Base-by-base conservation (phyloP, 2,888 invertebrate species). In the Eustalomyia histrio region DNA sequence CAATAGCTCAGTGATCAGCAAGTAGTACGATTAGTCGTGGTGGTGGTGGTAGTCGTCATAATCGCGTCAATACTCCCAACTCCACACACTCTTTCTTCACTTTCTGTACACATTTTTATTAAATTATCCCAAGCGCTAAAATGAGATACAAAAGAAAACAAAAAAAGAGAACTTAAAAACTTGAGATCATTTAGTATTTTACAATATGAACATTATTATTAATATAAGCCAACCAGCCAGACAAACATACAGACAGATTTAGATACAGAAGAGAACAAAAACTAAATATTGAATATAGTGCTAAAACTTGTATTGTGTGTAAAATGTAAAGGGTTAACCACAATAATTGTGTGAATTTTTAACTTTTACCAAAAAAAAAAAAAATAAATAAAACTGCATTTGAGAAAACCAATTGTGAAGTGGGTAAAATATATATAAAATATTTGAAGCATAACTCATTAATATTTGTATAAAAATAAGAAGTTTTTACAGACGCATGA, bases 111-210 rank as follows among this genome's bases (percentile, higher is more conserved):
- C 69, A 76, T 67, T 68, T 21, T 50, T 60, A 17, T 43, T 33
- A 12, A 14, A 65, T 7, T 61, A 76, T 72, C 35, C 64, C 24
- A 24, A 76, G 52, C 72, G 18, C 81, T 81, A 58, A 61, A 81
- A 81, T 75, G 81, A 81, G 79, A 69, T 64, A 73, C 64, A 82
- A 52, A 67, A 82, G 74, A 80, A 74, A 72, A n/a, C n/a, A n/a
- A n/a, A 9, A 57, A 39, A 21, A 63, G 33, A 72, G 74, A 72
- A 74, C 67, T 29, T 29, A 52, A 57, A 58, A 52, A 47, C 33
- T 47, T 52, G 53, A 8, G 29, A 33, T 63, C 39, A 58, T 58
- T 64, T 35, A 47, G 43, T 47, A 29, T 29, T 29, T 29, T 29
- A 21, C 21, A 21, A 21, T 21, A 21, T 21, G 21, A 39, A 39